Percentiles rank a stretch among this genome's conserved stretches.
These are phyloP conservation scores for Diorhabda carinulata DNA, from an alignment of 1,140 invertebrate species.

Conservation along the genomic window DNA sequence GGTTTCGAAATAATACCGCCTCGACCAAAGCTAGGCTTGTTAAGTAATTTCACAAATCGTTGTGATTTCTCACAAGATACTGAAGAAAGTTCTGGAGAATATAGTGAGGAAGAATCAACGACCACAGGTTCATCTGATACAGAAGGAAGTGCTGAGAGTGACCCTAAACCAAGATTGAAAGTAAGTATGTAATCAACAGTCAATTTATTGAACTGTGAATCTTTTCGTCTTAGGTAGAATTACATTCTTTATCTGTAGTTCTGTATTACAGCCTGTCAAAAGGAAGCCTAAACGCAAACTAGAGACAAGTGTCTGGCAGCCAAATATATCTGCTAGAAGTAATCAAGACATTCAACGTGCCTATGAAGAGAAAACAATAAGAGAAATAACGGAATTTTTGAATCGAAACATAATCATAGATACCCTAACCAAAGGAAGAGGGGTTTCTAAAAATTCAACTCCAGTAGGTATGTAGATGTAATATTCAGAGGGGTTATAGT, in stretches of 20 bases:
- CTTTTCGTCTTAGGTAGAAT: too few relatives aligned
- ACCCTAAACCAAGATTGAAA: slow-evolving; percentile 14
- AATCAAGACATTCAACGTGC: slow-evolving; percentile 82
- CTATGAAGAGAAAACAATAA: slow-evolving; percentile 69
- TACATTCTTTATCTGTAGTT: neutral
- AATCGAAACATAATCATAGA: slow-evolving; percentile 49
- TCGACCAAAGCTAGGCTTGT: slow-evolving; percentile 57
- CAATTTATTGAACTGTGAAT: too few relatives aligned
- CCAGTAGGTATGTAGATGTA: slow-evolving; percentile 52
- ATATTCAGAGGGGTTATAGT: too few relatives aligned
- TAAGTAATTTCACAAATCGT: slow-evolving; percentile 50
- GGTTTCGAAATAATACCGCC: slow-evolving; percentile 62
- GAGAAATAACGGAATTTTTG: slow-evolving; percentile 63
- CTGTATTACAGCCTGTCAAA: slow-evolving; percentile 16
- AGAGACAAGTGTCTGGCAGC: slow-evolving; percentile 62
- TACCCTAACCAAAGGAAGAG: neutral
- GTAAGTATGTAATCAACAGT: neutral
- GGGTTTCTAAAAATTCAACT: slow-evolving; percentile 29
- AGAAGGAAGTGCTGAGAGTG: slow-evolving; percentile 34
- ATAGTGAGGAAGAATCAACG: slow-evolving; percentile 32
- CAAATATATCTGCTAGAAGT: slow-evolving; percentile 67
- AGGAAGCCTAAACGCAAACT: slow-evolving; percentile 28
- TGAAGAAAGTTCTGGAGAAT: slow-evolving; percentile 32
- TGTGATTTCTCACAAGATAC: slow-evolving; percentile 7
- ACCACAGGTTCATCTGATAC: slow-evolving; percentile 26